Conservation (phyloP, 2,888 invertebrate genomes). For the Heliconius ismenius region DNA sequence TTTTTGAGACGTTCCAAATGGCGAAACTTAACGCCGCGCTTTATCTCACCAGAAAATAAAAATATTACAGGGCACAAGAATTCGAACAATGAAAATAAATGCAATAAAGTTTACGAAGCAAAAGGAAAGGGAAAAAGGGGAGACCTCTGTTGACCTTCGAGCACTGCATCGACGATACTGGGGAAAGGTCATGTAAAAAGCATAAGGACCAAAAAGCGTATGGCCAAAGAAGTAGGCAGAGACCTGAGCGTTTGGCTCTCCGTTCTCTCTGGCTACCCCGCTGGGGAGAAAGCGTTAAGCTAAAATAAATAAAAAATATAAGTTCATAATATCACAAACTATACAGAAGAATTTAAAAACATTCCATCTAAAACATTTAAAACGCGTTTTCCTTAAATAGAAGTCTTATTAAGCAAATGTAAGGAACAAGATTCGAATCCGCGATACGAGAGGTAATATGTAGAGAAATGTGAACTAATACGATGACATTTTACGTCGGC, state of each 20-base stretch:
- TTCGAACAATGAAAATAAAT: neutral
- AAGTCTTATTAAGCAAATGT: slow-evolving; percentile 22
- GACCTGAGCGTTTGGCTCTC: no score
- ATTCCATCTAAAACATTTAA: neutral
- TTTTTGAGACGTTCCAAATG: neutral
- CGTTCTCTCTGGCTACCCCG: no score
- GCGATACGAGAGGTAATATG: slow-evolving; percentile 56
- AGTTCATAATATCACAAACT: no score
- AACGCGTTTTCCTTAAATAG: slow-evolving; percentile 20
- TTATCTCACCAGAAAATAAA: neutral
- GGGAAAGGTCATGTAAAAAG: no score
- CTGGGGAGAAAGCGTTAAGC: no score
- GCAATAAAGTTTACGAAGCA: neutral
- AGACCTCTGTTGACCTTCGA: neutral
- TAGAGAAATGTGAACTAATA: slow-evolving; percentile 64
- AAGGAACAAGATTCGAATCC: slow-evolving; percentile 49
- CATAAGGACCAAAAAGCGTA: no score
- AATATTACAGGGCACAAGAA: neutral
- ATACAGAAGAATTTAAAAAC: neutral
- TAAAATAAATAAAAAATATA: no score
- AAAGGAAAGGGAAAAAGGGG: neutral
- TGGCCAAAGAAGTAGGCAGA: no score
- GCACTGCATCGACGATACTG: no score
- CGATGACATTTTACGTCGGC: slow-evolving; percentile 63
- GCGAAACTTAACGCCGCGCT: neutral